Evolutionary conservation across 2,888 invertebrate species (phyloP).

Genomic region (Ceraclea dissimilis): DNA sequence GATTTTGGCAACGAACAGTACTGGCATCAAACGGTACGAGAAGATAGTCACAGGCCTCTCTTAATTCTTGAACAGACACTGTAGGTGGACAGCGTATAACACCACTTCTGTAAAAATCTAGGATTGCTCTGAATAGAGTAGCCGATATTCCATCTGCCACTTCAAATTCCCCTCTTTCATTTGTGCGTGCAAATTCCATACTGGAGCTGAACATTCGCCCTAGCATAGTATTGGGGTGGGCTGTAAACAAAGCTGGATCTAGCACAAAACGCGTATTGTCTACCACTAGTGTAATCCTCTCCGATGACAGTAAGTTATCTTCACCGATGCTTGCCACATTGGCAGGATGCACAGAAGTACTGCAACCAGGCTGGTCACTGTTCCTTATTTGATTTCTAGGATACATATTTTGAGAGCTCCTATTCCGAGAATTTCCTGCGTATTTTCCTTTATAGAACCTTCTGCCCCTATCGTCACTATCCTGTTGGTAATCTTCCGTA

Average conservation of each 20-base stretch:
- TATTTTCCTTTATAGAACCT: slow-evolving; percentile 15
- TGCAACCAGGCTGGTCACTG: slow-evolving; percentile 14
- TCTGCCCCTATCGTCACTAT: slow-evolving; percentile 14
- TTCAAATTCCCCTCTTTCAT: slow-evolving; percentile 94
- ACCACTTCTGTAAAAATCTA: slow-evolving; percentile 91
- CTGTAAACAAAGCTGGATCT: slow-evolving; percentile 85
- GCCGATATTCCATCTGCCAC: slow-evolving; percentile 96
- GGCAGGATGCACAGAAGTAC: slow-evolving; percentile 3
- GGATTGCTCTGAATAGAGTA: slow-evolving; percentile 86
- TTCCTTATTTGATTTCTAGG: slow-evolving; percentile 11
- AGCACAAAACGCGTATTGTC: slow-evolving; percentile 93
- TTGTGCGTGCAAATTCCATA: slow-evolving; percentile 85
- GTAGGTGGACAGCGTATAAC: slow-evolving; percentile 91
- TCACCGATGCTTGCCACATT: slow-evolving; percentile 3
- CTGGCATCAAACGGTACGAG: slow-evolving; percentile 95
- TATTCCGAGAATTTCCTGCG: slow-evolving; percentile 8
- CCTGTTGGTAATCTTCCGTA: slow-evolving; percentile 23
- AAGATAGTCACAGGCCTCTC: slow-evolving; percentile 98
- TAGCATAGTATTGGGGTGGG: slow-evolving; percentile 97
- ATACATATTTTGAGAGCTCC: slow-evolving; percentile 8
- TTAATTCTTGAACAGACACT: slow-evolving; percentile 90
- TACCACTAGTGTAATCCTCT: slow-evolving; percentile 63
- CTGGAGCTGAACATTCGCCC: slow-evolving; percentile 98
- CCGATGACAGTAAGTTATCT: slow-evolving; percentile 26
- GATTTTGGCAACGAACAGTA: slow-evolving; percentile 92